phyloP scores from a whole-genome alignment of 2,888 invertebrate species.

The Drosophila anceps region DNA sequence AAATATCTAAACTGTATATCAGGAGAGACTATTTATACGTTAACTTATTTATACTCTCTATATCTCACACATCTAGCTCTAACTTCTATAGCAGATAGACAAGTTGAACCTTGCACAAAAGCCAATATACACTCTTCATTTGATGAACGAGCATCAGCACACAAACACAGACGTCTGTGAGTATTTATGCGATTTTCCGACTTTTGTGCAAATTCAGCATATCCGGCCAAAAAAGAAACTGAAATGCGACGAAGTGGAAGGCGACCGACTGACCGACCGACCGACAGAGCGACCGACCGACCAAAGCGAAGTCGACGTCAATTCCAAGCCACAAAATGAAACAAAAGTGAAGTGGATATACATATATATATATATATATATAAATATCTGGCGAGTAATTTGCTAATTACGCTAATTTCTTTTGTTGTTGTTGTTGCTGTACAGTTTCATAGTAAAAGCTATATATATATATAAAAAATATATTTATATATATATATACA shows the following conservation, averaged over 20 bases:
- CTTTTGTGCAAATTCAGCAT: slow-evolving; percentile 81
- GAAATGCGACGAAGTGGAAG: slow-evolving; percentile 70
- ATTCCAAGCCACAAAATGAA: slow-evolving; percentile 67
- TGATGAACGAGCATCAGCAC: neutral
- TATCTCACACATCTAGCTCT: no score
- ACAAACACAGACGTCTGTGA: slow-evolving; percentile 9
- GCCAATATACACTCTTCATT: neutral
- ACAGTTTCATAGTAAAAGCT: slow-evolving; percentile 74
- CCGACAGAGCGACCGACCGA: slow-evolving; percentile 33
- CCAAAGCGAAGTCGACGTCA: slow-evolving; percentile 48
- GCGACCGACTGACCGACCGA: slow-evolving; percentile 48
- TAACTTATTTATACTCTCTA: no score
- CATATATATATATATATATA: neutral
- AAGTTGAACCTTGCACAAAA: neutral
- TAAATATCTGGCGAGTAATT: slow-evolving; percentile 64
- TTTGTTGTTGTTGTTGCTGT: slow-evolving; percentile 77
- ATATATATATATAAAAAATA: slow-evolving; percentile 43
- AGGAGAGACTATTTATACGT: no score
- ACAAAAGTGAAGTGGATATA: slow-evolving; percentile 37
- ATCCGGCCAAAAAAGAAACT: slow-evolving; percentile 76
- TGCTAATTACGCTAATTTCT: slow-evolving; percentile 81
- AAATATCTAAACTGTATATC: no score
- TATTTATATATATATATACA: slow-evolving; percentile 23
- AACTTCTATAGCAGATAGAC: no score
- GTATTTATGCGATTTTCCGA: slow-evolving; percentile 72